phyloP scores from a whole-genome alignment of 2,888 invertebrate species.

The Pteria penguin region DNA sequence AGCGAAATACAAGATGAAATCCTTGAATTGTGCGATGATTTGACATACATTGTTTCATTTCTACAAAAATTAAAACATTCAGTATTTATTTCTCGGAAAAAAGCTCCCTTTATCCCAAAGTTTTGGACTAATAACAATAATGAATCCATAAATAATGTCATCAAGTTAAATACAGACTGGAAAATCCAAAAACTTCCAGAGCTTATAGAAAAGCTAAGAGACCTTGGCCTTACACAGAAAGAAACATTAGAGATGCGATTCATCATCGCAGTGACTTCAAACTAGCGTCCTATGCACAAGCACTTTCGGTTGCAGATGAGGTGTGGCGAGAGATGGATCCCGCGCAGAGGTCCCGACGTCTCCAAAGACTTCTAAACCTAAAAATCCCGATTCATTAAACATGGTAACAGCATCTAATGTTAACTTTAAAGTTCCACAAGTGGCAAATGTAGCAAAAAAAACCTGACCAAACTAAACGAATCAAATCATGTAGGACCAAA shows the following conservation, averaged over 20 bases:
- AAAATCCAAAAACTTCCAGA: background rate
- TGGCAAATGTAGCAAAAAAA: conserved; percentile 2
- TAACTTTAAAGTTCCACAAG: background rate
- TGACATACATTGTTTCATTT: too few relatives aligned
- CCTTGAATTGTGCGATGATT: too few relatives aligned
- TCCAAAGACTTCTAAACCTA: background rate
- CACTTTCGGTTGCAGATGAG: background rate
- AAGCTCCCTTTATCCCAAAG: background rate
- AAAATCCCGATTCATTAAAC: background rate
- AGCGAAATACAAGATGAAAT: background rate
- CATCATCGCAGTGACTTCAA: conserved; percentile 6
- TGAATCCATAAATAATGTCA: conserved; percentile 9
- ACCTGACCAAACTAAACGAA: conserved; percentile 5
- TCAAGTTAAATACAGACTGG: conserved; percentile 17
- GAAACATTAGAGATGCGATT: background rate
- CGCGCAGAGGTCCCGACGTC: background rate
- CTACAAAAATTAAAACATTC: too few relatives aligned
- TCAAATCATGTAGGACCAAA: background rate
- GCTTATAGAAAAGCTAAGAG: background rate
- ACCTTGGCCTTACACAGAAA: background rate
- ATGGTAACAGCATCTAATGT: background rate
- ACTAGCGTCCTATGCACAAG: background rate
- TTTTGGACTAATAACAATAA: conserved; percentile 23
- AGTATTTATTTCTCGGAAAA: too few relatives aligned
- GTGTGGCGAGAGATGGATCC: background rate